These are phyloP conservation scores for Marmota flaviventris DNA, from an alignment of 2,113 vertebrate genomes.

Conservation along the genomic window DNA sequence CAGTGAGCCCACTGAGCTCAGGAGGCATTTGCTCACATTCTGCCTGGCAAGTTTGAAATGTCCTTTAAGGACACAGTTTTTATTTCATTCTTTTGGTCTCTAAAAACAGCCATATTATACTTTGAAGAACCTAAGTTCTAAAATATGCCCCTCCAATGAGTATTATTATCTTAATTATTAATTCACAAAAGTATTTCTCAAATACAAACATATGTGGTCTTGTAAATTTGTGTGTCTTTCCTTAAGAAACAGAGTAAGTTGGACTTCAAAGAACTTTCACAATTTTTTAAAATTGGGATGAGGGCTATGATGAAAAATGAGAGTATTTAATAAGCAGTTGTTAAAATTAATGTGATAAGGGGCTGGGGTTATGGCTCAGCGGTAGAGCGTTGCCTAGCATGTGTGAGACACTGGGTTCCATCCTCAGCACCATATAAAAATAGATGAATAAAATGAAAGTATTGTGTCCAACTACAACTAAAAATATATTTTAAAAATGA, in stretches of 20 bases:
- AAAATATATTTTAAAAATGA: neutral
- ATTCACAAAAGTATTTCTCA: neutral
- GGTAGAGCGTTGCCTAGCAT: too few relatives aligned
- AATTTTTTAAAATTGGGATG: neutral
- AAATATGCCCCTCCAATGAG: neutral
- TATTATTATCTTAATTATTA: neutral
- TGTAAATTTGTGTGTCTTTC: neutral
- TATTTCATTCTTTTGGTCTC: neutral
- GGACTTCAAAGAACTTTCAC: neutral
- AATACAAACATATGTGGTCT: neutral
- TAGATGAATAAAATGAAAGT: too few relatives aligned
- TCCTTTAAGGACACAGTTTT: conserved; percentile 16
- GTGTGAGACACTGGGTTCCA: too few relatives aligned
- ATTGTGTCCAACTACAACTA: too few relatives aligned
- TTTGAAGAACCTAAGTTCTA: neutral
- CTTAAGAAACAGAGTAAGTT: neutral
- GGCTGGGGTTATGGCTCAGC: too few relatives aligned
- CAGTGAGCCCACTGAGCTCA: neutral
- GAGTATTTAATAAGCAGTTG: neutral
- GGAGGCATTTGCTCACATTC: conserved; percentile 55
- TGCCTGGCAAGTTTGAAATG: conserved; percentile 18
- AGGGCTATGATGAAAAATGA: neutral
- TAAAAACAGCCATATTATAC: neutral
- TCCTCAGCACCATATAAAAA: too few relatives aligned
- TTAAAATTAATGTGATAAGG: neutral